Percentiles rank a stretch among this genome's conserved stretches.
Evolutionary conservation across 2,888 invertebrate genomes (phyloP).

Genomic region (Scaptodrosophila latifasciaeformis): DNA sequence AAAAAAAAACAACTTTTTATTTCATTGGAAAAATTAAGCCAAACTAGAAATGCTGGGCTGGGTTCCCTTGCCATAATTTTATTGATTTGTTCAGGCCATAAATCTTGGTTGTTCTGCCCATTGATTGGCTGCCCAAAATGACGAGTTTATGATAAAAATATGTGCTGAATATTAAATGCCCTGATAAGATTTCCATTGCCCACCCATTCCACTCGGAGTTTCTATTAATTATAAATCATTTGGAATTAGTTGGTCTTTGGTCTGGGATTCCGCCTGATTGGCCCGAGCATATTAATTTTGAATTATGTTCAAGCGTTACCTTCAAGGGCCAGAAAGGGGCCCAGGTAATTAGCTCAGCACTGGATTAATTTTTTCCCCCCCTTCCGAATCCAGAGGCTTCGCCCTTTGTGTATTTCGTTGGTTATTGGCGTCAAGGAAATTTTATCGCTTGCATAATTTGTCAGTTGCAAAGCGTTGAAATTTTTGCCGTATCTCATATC

Average conservation of each 20-base stretch:
- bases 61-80: too few relatives aligned
- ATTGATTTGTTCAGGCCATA: too few relatives aligned
- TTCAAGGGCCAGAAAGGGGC: neutral
- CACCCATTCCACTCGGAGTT: neutral
- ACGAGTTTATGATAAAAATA: too few relatives aligned
- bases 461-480: slow-evolving; percentile 41
- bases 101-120: too few relatives aligned
- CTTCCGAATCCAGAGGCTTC: neutral
- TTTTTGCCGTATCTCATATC: slow-evolving; percentile 6
- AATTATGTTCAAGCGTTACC: slow-evolving; percentile 28
- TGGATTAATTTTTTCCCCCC: neutral
- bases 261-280: neutral
- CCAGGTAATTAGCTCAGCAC: slow-evolving; percentile 30
- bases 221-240: slow-evolving; percentile 58
- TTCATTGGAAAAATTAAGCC: too few relatives aligned
- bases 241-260: slow-evolving; percentile 38
- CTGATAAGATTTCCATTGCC: too few relatives aligned
- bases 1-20: too few relatives aligned
- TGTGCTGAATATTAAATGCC: too few relatives aligned
- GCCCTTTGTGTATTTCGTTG: neutral
- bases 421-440: neutral
- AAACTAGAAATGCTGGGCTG: too few relatives aligned
- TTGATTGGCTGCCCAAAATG: too few relatives aligned
- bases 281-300: slow-evolving; percentile 33
- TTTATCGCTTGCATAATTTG: slow-evolving; percentile 51